Percentiles rank a stretch among this genome's conserved stretches.
Conservation (phyloP, 1,140 invertebrate species). For the Octopus sinensis region DNA sequence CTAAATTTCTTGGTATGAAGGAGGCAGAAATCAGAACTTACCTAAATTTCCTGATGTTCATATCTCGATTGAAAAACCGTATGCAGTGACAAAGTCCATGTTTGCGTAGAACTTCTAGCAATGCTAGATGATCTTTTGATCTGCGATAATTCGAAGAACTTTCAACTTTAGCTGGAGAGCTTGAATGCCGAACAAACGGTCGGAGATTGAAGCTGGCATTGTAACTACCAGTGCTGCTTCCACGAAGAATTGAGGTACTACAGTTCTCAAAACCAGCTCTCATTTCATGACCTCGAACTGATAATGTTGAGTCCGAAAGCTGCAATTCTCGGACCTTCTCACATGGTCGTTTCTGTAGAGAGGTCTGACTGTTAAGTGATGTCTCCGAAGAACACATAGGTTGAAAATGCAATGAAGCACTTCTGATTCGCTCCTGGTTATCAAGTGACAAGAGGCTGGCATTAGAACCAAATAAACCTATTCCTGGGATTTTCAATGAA, state of each 20-base stretch:
- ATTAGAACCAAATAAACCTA: neutral
- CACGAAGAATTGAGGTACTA: neutral
- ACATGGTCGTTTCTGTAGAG: neutral
- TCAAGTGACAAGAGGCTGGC: too few species aligned
- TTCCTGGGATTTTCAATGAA: neutral
- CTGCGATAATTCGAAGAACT: neutral
- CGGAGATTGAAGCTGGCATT: neutral
- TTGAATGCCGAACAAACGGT: conserved; percentile 6
- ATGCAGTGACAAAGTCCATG: neutral
- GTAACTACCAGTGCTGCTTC: neutral
- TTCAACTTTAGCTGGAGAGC: conserved; percentile 15
- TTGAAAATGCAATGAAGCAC: neutral
- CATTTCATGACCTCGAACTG: neutral
- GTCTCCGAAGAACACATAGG: too few species aligned
- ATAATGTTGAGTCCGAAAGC: neutral
- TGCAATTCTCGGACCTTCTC: neutral
- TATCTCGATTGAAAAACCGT: neutral
- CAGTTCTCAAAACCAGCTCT: neutral
- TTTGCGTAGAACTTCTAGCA: conserved; percentile 6
- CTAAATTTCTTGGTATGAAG: neutral
- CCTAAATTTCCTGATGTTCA: neutral
- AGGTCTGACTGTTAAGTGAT: neutral
- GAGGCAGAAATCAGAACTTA: neutral
- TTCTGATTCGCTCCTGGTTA: neutral
- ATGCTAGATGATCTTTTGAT: conserved; percentile 1